Base-by-base conservation (phyloP, 1,140 invertebrate genomes). In the Yoshiicerus persimilis region DNA sequence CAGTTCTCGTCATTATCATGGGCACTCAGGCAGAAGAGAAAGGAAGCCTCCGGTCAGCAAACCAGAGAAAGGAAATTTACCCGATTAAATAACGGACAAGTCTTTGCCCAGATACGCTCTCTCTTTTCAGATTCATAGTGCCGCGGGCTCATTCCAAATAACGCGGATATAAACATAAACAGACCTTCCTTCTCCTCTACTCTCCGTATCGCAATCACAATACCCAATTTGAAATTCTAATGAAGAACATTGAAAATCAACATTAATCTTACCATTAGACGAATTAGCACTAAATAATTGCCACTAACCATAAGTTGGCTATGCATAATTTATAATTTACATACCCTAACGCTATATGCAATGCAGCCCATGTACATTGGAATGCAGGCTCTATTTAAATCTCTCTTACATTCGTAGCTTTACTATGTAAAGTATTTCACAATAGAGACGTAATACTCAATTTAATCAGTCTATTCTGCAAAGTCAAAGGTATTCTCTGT, bases 21-120 rank as follows among this genome's bases (percentile, higher is more conserved):
- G 30, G 75, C 32, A 80, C 38, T 80, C 34, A 80, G n/a, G 75
- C 34, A 80, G 75, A 80, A 80, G 75, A 80, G 75, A 80, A 77
- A 80, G 75, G 34, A 80, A 80, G 75, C 75, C 75, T 38, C 75
- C 75, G 75, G 75, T 80, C 75, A 80, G 75, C n/a, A 80, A 80
- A 36, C 75, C 75, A 80, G 32, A 34, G 32, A 38, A 80, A 34
- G 32, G 75, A 80, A 34, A 34, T 80, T 34, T 38, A 34, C 32
- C 75, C 32, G 47, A 80, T 36, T 32, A 80, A 80, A 80, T 80
- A 80, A 80, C 75, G 30, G 25, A 66, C n/a, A 23, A 23, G n/a
- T 66, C 9, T 13, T 66, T 66, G 62, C 62, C 3, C n/a, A 80
- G 75, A 34, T 36, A 80, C 75, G 32, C 64, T 70, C 64, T 75